Conservation (phyloP, 1,140 invertebrate species). For the Drosophila melanogaster region DNA sequence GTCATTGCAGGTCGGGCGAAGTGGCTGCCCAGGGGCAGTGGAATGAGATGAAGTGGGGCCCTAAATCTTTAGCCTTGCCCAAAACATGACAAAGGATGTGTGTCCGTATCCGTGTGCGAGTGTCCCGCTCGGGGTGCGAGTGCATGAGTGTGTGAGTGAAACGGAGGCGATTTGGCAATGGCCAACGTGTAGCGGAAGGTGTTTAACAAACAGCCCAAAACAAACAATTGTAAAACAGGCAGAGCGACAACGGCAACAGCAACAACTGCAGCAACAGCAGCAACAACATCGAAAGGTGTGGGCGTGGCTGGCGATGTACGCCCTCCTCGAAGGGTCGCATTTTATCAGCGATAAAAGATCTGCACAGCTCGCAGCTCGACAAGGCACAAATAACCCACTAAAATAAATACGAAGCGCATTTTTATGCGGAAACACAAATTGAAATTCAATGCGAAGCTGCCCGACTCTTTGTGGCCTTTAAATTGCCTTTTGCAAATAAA, state of each 20-base stretch:
- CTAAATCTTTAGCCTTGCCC: slow-evolving; percentile 71
- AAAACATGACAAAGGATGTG: slow-evolving; percentile 83
- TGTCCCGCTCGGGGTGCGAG: slow-evolving; percentile 18
- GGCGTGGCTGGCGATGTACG: slow-evolving; percentile 64
- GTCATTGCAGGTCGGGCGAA: neutral
- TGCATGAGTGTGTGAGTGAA: slow-evolving; percentile 21
- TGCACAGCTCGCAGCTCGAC: slow-evolving; percentile 24
- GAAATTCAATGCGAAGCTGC: slow-evolving; percentile 75
- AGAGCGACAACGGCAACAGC: slow-evolving; percentile 47
- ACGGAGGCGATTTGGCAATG: slow-evolving; percentile 61
- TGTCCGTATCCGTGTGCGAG: slow-evolving; percentile 5
- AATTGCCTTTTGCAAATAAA: slow-evolving; percentile 81
- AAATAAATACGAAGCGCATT: slow-evolving; percentile 69
- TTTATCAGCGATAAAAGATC: slow-evolving; percentile 81
- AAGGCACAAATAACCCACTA: slow-evolving; percentile 64
- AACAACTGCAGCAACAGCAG: slow-evolving; percentile 13
- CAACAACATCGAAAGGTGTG: slow-evolving; percentile 18
- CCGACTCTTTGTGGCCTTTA: slow-evolving; percentile 51
- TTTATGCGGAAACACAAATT: slow-evolving; percentile 83
- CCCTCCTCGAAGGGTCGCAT: slow-evolving; percentile 56
- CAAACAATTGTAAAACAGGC: slow-evolving; percentile 80
- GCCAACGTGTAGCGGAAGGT: slow-evolving; percentile 80
- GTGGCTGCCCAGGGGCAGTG: slow-evolving; percentile 30
- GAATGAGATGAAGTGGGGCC: slow-evolving; percentile 38
- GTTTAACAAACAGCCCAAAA: slow-evolving; percentile 83